These are phyloP conservation scores for Muntiacus muntjak DNA, from an alignment of 2,113 vertebrate species.

Conservation along the genomic window DNA sequence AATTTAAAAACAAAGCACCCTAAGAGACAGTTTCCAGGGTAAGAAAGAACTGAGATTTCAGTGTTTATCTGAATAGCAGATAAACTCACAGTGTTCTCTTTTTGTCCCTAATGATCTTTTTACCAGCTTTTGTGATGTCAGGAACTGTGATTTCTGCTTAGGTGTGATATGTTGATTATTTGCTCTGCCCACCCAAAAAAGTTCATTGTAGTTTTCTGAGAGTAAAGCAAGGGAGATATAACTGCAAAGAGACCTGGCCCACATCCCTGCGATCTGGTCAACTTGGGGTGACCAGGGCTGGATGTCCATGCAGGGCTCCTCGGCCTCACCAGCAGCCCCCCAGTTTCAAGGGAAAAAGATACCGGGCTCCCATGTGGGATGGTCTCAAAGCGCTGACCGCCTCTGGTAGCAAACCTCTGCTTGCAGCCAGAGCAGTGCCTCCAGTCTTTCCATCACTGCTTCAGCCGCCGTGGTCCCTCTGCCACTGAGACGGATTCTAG, in stretches of 20 bases:
- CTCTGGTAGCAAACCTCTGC: background rate
- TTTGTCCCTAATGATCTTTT: background rate
- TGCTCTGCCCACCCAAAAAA: background rate
- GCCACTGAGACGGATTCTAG: background rate
- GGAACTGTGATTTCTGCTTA: background rate
- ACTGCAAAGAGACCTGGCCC: background rate
- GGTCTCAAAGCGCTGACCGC: too few species aligned
- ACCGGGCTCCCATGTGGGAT: accelerated
- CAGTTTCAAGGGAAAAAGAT: background rate
- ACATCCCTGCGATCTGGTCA: background rate
- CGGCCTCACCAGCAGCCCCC: background rate
- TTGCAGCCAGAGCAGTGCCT: background rate
- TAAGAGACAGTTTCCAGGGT: background rate
- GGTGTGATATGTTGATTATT: background rate
- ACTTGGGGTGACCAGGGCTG: background rate
- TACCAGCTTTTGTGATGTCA: background rate
- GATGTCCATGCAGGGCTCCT: background rate
- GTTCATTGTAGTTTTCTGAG: background rate
- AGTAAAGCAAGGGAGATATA: background rate
- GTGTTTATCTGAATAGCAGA: background rate
- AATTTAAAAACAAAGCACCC: background rate
- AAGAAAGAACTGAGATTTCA: background rate
- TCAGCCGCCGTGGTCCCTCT: background rate
- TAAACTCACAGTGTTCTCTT: background rate
- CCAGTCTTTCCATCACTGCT: background rate